These are phyloP conservation scores for Argyresthia goedartella DNA, from an alignment of 2,888 invertebrate genomes.

Conservation along the genomic window DNA sequence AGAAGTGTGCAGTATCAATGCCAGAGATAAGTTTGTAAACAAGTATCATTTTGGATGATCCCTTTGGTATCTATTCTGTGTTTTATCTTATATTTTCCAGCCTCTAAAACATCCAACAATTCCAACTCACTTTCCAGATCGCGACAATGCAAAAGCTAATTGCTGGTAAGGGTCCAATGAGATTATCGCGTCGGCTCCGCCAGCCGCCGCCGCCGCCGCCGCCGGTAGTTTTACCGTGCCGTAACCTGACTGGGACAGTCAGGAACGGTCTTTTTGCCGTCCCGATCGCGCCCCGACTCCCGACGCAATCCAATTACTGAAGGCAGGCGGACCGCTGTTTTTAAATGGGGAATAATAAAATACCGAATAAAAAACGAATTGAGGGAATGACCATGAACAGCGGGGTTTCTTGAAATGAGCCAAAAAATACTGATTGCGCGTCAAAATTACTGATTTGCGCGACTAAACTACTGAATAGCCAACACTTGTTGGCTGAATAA, in stretches of 20 bases:
- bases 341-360: too few species aligned
- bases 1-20: too few species aligned
- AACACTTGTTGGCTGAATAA: too few species aligned
- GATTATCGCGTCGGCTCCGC: constrained; percentile 27
- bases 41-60: too few species aligned
- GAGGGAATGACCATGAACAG: too few species aligned
- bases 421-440: too few species aligned
- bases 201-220: constrained; percentile 8
- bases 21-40: too few species aligned
- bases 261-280: constrained; percentile 5
- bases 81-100: not conserved
- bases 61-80: too few species aligned
- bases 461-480: too few species aligned
- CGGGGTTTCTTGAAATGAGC: too few species aligned
- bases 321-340: constrained; percentile 29
- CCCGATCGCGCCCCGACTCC: constrained; percentile 30
- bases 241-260: not conserved
- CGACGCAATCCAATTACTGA: constrained; percentile 41
- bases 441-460: too few species aligned
- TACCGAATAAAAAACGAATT: too few species aligned
- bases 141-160: constrained; percentile 34
- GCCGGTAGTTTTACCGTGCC: not conserved
- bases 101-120: constrained; percentile 11
- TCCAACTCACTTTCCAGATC: not conserved
- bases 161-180: constrained; percentile 45